Evolutionary conservation across 2,888 invertebrate species (phyloP), one percentile per base, ranked within the genome.

Genomic region (Allacma fusca): DNA sequence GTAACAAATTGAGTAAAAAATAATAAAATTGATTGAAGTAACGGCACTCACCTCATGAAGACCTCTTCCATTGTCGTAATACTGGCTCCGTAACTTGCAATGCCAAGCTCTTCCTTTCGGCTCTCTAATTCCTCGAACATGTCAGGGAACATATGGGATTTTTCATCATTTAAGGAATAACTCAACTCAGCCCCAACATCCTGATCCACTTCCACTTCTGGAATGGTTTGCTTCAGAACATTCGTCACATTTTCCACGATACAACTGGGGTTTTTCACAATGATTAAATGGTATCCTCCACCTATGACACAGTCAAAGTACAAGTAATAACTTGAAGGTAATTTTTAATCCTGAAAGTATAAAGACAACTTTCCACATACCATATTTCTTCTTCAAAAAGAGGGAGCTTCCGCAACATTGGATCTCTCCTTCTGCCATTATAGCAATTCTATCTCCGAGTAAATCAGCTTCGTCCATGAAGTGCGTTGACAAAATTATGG

Each of bases 381-480:
- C 89, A 82, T 88, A 88, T 75, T 85, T 86, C 78, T 86, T 92
- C 87, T 97, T 97, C 77, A 97, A 89, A 85, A 92, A 92, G 88
- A 96, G 90, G 0, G 95, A 90, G 1, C 94, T 92, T 34, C 96
- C 97, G 86, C 91, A 91, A 86, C 94, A 93, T 82, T 91, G 90
- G 73, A 96, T 87, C 34, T 86, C 86, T 24, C 95, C 95, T 76
- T 89, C 88, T 83, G 92, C 91, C 87, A 97, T 91, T 80, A 97
- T 95, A 0, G 94, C 95, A 82, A 96, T 94, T 84, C 94, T 91
- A 87, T 97, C 96, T 0, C 94, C 96, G 1, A 97, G 89, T 64
- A 93, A 92, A 87, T 97, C 96, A 1, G 96, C 96, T 87, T 97
- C 97, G 87, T 97, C 97, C 96, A 97, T 96, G 87, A 94, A 94